These are phyloP conservation scores for Meteorus cinctellus DNA, from an alignment of 2,888 invertebrate genomes.

Conservation along the genomic window DNA sequence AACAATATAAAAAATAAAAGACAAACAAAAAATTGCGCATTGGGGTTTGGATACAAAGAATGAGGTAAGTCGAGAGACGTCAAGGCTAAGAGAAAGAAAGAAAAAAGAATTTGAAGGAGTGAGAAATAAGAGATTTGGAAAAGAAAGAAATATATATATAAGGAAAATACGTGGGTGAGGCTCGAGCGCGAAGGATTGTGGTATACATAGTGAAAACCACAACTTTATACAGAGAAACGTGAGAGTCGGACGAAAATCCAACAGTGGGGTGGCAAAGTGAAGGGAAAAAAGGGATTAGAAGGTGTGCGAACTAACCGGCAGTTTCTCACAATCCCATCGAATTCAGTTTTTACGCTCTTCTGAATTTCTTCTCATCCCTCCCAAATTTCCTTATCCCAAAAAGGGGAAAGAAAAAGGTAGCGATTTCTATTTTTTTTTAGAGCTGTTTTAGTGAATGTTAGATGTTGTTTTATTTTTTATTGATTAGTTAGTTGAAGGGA, in stretches of 20 bases:
- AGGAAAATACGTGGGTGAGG: conserved; percentile 8
- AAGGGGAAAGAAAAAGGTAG: neutral
- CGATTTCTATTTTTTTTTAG: too few species aligned
- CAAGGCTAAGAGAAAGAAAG: conserved; percentile 13
- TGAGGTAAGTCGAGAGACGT: conserved; percentile 40
- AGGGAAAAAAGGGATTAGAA: conserved; percentile 38
- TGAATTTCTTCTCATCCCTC: conserved; percentile 6
- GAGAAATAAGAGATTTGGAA: conserved; percentile 21
- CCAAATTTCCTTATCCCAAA: neutral
- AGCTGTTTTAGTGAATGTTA: neutral
- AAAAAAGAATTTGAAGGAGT: neutral
- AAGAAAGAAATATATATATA: neutral
- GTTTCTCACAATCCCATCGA: conserved; percentile 42
- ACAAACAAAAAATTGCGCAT: conserved; percentile 24
- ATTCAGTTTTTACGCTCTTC: conserved; percentile 40
- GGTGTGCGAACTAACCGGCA: conserved; percentile 37
- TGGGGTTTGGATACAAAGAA: conserved; percentile 25
- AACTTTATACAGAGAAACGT: conserved; percentile 15
- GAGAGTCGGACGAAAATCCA: conserved; percentile 37
- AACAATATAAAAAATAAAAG: conserved; percentile 36
- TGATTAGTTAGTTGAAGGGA: neutral
- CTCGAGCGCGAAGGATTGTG: conserved; percentile 31
- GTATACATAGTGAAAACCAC: conserved; percentile 39
- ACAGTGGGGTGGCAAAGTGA: neutral
- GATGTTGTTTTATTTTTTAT: neutral